These are phyloP conservation scores for Adineta ricciae DNA, from an alignment of 2,888 invertebrate species.

Conservation along the genomic window DNA sequence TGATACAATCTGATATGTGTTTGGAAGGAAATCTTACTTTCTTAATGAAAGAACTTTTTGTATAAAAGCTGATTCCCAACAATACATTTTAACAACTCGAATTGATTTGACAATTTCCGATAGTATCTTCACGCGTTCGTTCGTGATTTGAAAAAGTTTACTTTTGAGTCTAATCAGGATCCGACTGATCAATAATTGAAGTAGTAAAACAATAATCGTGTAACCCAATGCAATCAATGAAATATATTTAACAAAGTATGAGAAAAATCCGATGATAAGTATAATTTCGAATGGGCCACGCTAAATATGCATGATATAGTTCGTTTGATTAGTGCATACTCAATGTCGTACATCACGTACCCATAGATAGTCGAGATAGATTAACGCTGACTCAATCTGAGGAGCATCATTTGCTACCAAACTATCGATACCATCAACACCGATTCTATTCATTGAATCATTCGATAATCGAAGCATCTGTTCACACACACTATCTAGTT, in stretches of 20 bases:
- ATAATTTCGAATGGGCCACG: background rate
- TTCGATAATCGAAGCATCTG: background rate
- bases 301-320: no score
- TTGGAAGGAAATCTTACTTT: slow-evolving; percentile 50
- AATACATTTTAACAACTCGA: slow-evolving; percentile 51
- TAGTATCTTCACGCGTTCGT: background rate
- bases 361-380: background rate
- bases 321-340: no score
- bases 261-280: background rate
- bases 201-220: background rate
- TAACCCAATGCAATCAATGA: background rate
- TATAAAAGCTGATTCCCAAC: slow-evolving; percentile 81
- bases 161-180: background rate
- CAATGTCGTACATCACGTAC: background rate
- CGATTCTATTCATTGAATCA: background rate
- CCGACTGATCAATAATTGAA: background rate
- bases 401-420: background rate
- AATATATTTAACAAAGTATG: background rate
- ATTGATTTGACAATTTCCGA: background rate
- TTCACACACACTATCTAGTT: no score
- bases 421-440: background rate
- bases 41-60: slow-evolving; percentile 68
- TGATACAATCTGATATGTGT: background rate
- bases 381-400: background rate
- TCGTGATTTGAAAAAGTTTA: background rate